A percentile compares a stretch with the other conserved stretches of the same genome.
These are phyloP conservation scores for Oncopodura yosiiana DNA, from an alignment of 1,140 invertebrate genomes.

Conservation along the genomic window DNA sequence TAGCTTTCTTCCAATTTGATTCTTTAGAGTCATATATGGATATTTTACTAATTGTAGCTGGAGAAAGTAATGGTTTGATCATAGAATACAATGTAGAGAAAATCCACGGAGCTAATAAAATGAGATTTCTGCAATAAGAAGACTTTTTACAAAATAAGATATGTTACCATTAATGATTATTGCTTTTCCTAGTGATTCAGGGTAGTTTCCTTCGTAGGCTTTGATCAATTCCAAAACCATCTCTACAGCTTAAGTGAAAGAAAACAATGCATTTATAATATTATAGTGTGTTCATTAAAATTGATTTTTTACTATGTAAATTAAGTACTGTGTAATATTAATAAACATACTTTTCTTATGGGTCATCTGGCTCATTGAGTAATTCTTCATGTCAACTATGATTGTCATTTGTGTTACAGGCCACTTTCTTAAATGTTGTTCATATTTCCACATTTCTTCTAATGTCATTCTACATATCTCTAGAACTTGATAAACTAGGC, in stretches of 20 bases:
- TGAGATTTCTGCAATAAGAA: neutral
- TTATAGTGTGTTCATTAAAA: no score
- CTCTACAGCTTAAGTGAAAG: slow-evolving; percentile 6
- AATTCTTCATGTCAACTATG: slow-evolving; percentile 1
- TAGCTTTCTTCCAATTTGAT: slow-evolving; percentile 15
- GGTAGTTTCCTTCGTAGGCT: slow-evolving; percentile 17
- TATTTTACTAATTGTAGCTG: slow-evolving; percentile 12
- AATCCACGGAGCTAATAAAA: slow-evolving; percentile 9
- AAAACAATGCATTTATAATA: neutral
- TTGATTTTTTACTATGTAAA: slow-evolving; percentile 6
- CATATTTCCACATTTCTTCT: neutral
- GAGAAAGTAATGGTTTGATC: slow-evolving; percentile 10
- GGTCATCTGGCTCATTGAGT: neutral
- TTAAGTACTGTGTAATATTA: neutral
- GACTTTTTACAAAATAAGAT: neutral
- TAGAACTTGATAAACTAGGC: neutral
- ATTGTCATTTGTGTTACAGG: slow-evolving; percentile 2
- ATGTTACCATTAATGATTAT: slow-evolving; percentile 14
- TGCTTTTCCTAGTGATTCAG: slow-evolving; percentile 12
- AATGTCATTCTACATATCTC: neutral
- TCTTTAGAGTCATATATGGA: slow-evolving; percentile 14
- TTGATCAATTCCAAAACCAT: slow-evolving; percentile 8
- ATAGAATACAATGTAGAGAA: slow-evolving; percentile 12
- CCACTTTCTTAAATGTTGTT: slow-evolving; percentile 1
- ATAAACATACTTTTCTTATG: slow-evolving; percentile 10